Percentiles rank a stretch among this genome's conserved stretches.
Conservation (phyloP, 2,113 vertebrate species). For the Bolborhynchus lineola region DNA sequence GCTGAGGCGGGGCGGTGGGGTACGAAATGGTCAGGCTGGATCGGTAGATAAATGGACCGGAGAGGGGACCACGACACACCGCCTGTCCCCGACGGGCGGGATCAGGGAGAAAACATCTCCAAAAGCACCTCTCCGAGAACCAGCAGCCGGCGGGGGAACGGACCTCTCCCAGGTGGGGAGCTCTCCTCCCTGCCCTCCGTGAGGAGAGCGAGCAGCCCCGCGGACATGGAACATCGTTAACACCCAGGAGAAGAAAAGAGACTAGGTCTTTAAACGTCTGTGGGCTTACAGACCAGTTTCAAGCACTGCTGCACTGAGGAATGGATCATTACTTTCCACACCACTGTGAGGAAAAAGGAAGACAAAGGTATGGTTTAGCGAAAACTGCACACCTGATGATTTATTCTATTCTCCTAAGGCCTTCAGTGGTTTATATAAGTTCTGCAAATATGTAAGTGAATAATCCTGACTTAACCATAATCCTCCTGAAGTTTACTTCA, state of each 20-base stretch:
- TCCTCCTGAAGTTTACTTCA: too few relatives aligned
- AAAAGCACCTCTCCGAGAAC: background rate
- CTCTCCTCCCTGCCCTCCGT: too few relatives aligned
- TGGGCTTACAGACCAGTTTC: background rate
- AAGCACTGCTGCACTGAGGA: background rate
- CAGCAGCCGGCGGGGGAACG: background rate
- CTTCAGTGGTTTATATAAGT: background rate
- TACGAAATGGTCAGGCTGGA: too few relatives aligned
- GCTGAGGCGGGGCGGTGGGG: background rate
- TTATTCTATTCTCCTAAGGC: background rate
- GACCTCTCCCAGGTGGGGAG: too few relatives aligned
- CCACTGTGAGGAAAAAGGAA: background rate
- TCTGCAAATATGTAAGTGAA: accelerated
- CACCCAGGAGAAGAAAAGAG: background rate
- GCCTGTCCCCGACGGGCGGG: too few relatives aligned
- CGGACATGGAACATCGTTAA: accelerated
- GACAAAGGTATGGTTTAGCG: background rate
- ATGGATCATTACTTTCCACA: background rate
- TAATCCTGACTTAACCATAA: background rate
- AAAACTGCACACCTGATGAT: background rate
- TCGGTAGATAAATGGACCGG: too few relatives aligned
- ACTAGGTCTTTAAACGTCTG: background rate
- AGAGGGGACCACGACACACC: background rate
- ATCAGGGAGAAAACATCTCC: background rate
- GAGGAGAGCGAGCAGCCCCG: background rate